Evolutionary conservation across 2,113 vertebrate species (phyloP), one percentile per base, ranked within the genome.

Genomic region (Poeciliopsis turrubarensis): DNA sequence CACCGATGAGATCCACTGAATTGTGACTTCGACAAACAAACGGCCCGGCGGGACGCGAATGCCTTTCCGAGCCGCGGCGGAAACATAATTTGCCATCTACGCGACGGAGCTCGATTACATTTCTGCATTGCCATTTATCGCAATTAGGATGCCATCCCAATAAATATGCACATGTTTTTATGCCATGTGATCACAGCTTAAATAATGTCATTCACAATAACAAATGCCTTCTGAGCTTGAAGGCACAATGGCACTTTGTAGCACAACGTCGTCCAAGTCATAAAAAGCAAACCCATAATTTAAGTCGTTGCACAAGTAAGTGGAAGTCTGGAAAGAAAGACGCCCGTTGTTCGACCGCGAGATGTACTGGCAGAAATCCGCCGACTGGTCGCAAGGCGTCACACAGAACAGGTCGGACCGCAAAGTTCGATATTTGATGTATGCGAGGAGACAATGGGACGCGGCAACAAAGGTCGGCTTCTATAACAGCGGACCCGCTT

Each of bases 401-500:
- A 25, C 1, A 26, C 26, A 57, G 61, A 84, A 83, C 82, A 19
- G 74, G 79, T 77, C 75, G 1, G 2, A 29, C 79, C 10, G 29
- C 54, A 60, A 47, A 41, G 12, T 47, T 31, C 77, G 83, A 79
- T 80, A 78, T 14, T 60, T 86, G 69, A 80, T 72, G 68, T 70
- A 78, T 80, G 11, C 1, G 8, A 31, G 54, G n/a, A 26, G 37
- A 34, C 29, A 67, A 26, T 22, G 3, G 0, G 2, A 31, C n/a
- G 54, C 3, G n/a, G 39, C 37, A 17, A 65, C 26, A 44, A 11
- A 32, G n/a, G 72, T 47, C 22, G 31, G 0, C n/a, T 30, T 61
- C 60, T 31, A 81, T 73, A 88, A 77, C 70, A 60, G 8, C 14
- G 17, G 26, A 80, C 66, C 86, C 87, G 83, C 88, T 14, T 70